These are phyloP conservation scores for Equus przewalskii DNA, from an alignment of 2,113 vertebrate genomes.

Conservation along the genomic window DNA sequence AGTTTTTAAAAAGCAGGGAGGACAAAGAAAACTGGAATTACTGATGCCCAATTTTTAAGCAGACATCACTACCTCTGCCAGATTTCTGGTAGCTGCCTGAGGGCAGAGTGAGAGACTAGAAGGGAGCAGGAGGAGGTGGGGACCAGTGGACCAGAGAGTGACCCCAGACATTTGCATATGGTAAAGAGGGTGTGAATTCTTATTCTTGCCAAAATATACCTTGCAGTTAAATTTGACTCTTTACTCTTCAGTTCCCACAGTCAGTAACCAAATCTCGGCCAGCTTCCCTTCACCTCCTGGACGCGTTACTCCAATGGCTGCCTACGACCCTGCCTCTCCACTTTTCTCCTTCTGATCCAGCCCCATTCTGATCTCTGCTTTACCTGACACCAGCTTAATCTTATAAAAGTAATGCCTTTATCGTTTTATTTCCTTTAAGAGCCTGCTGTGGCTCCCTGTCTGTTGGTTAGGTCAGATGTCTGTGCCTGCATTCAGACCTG, in stretches of 20 bases:
- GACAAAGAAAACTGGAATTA: background rate
- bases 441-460: background rate
- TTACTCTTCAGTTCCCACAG: background rate
- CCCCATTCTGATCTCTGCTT: background rate
- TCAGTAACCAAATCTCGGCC: background rate
- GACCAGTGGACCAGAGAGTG: too few relatives aligned
- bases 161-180: background rate
- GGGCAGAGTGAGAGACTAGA: background rate
- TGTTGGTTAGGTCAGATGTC: background rate
- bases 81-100: background rate
- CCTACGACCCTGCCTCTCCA: background rate
- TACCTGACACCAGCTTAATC: background rate
- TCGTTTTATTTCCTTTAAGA: background rate
- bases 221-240: background rate
- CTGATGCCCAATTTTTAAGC: background rate
- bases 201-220: background rate
- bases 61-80: background rate
- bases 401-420: background rate
- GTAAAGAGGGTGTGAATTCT: rapidly evolving
- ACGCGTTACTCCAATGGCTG: background rate
- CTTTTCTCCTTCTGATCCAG: background rate
- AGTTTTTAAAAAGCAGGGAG: background rate
- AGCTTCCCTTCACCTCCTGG: background rate
- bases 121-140: background rate
- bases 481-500: background rate